Evolutionary conservation across 2,888 invertebrate species (phyloP), one percentile per base, ranked within the genome.

Genomic region (Pristionchus mayeri): DNA sequence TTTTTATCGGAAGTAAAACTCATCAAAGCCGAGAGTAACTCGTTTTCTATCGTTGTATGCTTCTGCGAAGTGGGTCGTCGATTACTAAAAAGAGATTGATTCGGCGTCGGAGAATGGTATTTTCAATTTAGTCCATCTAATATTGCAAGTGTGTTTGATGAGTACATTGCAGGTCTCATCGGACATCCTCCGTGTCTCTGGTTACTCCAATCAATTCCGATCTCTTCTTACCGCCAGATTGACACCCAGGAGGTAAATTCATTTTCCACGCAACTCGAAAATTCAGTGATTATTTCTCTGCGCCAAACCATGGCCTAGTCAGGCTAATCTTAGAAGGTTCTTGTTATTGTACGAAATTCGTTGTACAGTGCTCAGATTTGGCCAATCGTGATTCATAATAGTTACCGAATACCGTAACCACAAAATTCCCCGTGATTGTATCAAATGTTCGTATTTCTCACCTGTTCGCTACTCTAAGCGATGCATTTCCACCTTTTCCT

Each of bases 181-280:
- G 21, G 92, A 92, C 84, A 92, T 92, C 67, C 88, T 92, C 2
- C 88, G 90, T 4, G 92, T 92, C n/a, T 89, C 90, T 63, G 92
- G 92, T 48, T 92, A 92, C 86, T 90, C 92, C 7, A 90, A 91
- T 85, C 92, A 92, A 84, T 92, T 92, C 84, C 90, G 91, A 13
- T 90, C 90, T 44, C 86, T 92, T 9, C 87, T 92, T 30, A 81
- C 80, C 0, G 84, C 84, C 0, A 16, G 84, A 24, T 48, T 82
- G 44, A 30, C 82, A 7, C 82, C 82, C 0, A 27, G 82, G 16
- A 82, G 67, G 67, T 82, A n/a, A 0, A 27, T 57, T 4, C 34
- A 30, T 16, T 30, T 54, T 63, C 21, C 18, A 37, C 34, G 63
- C 63, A 2, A 27, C 16, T 13, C 34, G 60, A 60, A 24, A 30